phyloP scores from a whole-genome alignment of 2,888 invertebrate species.

The Thymelicus acteon region DNA sequence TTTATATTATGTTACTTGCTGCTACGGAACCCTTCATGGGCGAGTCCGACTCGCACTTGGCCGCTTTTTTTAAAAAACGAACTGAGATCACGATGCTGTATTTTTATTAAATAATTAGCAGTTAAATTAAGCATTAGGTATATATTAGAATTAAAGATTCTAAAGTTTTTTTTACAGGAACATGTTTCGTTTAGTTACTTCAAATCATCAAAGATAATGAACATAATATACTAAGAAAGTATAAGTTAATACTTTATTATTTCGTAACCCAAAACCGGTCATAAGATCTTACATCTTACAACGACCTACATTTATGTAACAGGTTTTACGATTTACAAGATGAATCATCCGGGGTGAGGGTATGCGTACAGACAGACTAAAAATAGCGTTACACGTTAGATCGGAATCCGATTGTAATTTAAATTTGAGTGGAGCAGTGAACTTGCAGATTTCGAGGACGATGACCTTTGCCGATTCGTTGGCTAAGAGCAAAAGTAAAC shows the following conservation, averaged over 20 bases:
- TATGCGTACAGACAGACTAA: constrained; percentile 23
- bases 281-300: constrained; percentile 66
- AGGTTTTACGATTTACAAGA: constrained; percentile 54
- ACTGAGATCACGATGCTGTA: too few relatives aligned
- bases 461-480: constrained; percentile 15
- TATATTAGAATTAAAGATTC: too few relatives aligned
- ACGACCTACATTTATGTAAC: constrained; percentile 64
- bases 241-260: constrained; percentile 20
- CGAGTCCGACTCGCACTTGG: too few relatives aligned
- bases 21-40: too few relatives aligned
- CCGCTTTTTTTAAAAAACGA: too few relatives aligned
- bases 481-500: constrained; percentile 30
- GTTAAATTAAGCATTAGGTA: too few relatives aligned
- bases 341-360: constrained; percentile 57
- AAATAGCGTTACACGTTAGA: constrained; percentile 30
- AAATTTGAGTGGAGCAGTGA: constrained; percentile 32
- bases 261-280: constrained; percentile 40
- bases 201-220: too few relatives aligned
- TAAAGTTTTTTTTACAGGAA: too few relatives aligned
- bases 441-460: constrained; percentile 31
- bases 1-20: too few relatives aligned
- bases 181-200: too few relatives aligned
- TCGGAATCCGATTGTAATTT: constrained; percentile 31
- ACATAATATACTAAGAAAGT: neutral
- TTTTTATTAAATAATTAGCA: too few relatives aligned